phyloP scores from a whole-genome alignment of 2,888 invertebrate genomes.

The Zaprionus bogoriensis region DNA sequence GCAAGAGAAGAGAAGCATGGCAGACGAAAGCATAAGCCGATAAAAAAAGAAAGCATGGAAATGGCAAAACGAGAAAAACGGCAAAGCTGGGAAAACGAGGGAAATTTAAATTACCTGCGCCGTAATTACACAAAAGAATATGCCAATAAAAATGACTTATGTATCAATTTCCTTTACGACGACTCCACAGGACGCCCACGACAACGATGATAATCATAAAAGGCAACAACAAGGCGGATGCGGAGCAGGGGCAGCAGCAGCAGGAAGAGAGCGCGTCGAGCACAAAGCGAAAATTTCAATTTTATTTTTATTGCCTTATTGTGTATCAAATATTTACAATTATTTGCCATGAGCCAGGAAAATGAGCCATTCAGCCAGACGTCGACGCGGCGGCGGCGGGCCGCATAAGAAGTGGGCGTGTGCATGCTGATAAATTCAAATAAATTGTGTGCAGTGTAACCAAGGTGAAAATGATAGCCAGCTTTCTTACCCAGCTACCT shows the following conservation, averaged over 20 bases:
- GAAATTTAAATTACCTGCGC: conserved; percentile 75
- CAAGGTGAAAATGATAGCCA: conserved; percentile 79
- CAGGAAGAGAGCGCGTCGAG: conserved; percentile 6
- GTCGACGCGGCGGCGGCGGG: not conserved
- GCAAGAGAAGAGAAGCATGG: conserved; percentile 7
- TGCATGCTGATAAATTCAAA: conserved; percentile 74
- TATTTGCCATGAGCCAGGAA: conserved; percentile 76
- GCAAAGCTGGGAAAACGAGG: conserved; percentile 19
- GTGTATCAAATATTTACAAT: conserved; percentile 82
- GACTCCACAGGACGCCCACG: conserved; percentile 42
- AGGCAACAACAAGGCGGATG: conserved; percentile 40
- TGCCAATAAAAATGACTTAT: conserved; percentile 80
- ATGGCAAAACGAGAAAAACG: conserved; percentile 6
- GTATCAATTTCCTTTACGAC: conserved; percentile 79
- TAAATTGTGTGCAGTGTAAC: conserved; percentile 77
- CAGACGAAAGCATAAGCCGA: not conserved
- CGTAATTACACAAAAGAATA: conserved; percentile 77
- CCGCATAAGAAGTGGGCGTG: not conserved
- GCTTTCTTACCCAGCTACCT: too few relatives aligned
- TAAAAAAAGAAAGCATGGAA: not conserved
- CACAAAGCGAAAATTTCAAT: conserved; percentile 77
- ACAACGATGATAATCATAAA: conserved; percentile 70
- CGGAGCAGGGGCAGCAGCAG: conserved; percentile 17
- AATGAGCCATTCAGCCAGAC: conserved; percentile 62
- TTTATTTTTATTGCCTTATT: conserved; percentile 81